Conservation (phyloP, 2,797 vertebrate species). For the Liasis olivaceus region DNA sequence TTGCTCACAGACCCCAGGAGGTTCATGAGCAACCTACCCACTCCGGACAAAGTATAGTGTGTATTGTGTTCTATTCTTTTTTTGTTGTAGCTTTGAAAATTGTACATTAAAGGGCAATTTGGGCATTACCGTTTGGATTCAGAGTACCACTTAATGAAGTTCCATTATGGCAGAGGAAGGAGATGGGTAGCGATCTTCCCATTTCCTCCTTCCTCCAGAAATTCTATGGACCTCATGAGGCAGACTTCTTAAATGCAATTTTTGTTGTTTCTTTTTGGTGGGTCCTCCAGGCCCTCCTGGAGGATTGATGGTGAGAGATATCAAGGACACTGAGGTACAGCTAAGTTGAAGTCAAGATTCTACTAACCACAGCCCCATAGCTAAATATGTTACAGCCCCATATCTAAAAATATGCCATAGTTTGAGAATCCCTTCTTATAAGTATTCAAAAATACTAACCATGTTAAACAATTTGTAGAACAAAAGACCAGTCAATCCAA, state of each 20-base stretch:
- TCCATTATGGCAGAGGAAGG: background rate
- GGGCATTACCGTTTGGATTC: background rate
- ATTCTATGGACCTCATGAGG: background rate
- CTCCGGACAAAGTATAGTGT: background rate
- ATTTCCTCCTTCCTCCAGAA: background rate
- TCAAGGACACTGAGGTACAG: constrained; percentile 84
- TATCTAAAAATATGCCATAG: background rate
- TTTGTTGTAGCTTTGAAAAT: too few relatives aligned
- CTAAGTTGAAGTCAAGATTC: constrained; percentile 95
- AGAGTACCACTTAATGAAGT: background rate
- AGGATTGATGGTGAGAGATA: constrained; percentile 87
- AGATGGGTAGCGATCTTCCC: background rate
- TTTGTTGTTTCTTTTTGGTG: constrained; percentile 39
- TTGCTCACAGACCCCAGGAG: background rate
- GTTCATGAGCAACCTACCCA: background rate
- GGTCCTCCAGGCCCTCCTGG: constrained; percentile 95
- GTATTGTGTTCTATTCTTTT: background rate
- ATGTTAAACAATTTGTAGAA: background rate
- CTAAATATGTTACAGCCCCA: constrained; percentile 78
- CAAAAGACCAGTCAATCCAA: background rate
- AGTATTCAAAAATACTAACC: background rate
- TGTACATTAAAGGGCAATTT: background rate
- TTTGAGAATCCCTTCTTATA: background rate
- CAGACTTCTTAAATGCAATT: background rate
- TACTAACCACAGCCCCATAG: constrained; percentile 97